Evolutionary conservation across 2,888 invertebrate species (phyloP).

Genomic region (Microctonus brassicae): DNA sequence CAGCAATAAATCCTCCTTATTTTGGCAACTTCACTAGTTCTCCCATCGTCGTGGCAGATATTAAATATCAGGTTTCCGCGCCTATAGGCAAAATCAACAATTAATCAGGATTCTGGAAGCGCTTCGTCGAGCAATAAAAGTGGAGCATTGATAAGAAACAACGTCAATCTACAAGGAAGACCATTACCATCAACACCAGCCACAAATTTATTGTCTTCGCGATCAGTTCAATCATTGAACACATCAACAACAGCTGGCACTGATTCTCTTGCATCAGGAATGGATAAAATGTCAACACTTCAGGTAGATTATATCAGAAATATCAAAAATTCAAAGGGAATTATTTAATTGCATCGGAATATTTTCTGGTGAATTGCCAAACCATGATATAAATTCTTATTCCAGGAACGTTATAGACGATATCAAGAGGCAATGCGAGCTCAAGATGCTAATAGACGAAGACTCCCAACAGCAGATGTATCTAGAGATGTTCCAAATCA

Average conservation of each 20-base stretch:
- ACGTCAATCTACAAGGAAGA: conserved; percentile 52
- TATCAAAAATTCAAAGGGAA: too few species aligned
- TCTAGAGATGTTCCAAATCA: conserved; percentile 51
- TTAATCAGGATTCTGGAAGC: conserved; percentile 57
- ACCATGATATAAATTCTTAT: not conserved
- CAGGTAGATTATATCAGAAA: conserved; percentile 56
- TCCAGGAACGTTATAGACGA: conserved; percentile 64
- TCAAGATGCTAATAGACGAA: conserved; percentile 70
- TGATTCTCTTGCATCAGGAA: conserved; percentile 47
- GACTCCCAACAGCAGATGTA: conserved; percentile 52
- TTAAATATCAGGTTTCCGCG: conserved; percentile 37
- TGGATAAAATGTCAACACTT: conserved; percentile 67
- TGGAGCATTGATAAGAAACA: conserved; percentile 57
- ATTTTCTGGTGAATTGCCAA: not conserved
- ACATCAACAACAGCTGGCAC: conserved; percentile 46
- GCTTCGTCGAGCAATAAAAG: conserved; percentile 60
- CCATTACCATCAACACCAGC: conserved; percentile 58
- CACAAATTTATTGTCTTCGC: conserved; percentile 45
- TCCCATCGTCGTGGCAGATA: conserved; percentile 3
- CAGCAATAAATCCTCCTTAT: not conserved
- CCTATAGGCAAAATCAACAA: conserved; percentile 46
- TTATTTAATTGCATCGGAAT: too few species aligned
- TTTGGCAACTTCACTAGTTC: not conserved
- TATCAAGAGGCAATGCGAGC: conserved; percentile 74
- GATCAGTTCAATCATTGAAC: conserved; percentile 52